These are phyloP conservation scores for Chelonus formosanus DNA, from an alignment of 2,888 invertebrate species.

Conservation along the genomic window DNA sequence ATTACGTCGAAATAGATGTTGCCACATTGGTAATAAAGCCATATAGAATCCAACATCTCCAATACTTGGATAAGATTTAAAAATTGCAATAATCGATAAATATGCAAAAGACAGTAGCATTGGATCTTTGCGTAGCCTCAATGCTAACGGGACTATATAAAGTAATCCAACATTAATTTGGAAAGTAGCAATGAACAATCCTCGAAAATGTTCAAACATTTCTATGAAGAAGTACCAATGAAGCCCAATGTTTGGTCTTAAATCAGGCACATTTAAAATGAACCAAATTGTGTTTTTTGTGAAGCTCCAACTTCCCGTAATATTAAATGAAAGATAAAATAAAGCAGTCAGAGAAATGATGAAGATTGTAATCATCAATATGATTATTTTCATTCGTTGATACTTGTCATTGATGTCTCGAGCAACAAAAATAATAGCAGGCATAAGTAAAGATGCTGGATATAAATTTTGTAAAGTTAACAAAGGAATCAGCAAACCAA, in stretches of 20 bases:
- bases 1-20: conserved; percentile 85
- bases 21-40: conserved; percentile 90
- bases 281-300: conserved; percentile 64
- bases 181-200: conserved; percentile 94
- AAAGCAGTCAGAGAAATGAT: conserved; percentile 67
- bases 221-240: conserved; percentile 99
- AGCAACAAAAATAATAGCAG: conserved; percentile 78
- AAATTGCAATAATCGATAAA: conserved; percentile 85
- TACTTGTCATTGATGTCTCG: conserved; percentile 67
- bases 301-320: conserved; percentile 71
- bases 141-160: conserved; percentile 87
- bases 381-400: conserved; percentile 66
- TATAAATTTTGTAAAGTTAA: conserved; percentile 85
- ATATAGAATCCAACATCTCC: conserved; percentile 95
- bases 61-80: conserved; percentile 96
- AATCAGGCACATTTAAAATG: conserved; percentile 89
- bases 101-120: conserved; percentile 82
- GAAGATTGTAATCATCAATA: conserved; percentile 68
- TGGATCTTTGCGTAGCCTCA: conserved; percentile 82
- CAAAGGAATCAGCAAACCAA: conserved; percentile 77
- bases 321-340: conserved; percentile 71
- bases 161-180: conserved; percentile 94
- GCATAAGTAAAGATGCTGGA: conserved; percentile 84
- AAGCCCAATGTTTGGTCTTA: conserved; percentile 95
- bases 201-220: conserved; percentile 98